A percentile compares a stretch with the other conserved stretches of the same genome.
Conservation (phyloP, 2,113 vertebrate genomes). For the Pluvialis apricaria region DNA sequence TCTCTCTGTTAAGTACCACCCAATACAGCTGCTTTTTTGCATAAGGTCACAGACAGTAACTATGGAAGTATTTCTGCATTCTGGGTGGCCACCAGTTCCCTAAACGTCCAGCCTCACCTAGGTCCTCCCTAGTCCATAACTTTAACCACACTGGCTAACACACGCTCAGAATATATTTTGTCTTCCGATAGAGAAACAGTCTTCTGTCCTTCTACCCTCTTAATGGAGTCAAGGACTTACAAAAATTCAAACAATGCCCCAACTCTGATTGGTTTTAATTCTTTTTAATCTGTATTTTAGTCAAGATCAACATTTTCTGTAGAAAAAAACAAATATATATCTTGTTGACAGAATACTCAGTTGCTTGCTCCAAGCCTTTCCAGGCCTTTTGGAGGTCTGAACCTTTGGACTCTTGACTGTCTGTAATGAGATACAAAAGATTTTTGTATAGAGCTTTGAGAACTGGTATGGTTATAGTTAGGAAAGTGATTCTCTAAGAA, state of each 20-base stretch:
- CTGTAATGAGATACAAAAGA: neutral
- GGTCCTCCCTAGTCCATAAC: neutral
- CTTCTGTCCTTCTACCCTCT: neutral
- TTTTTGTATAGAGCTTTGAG: neutral
- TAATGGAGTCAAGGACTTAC: neutral
- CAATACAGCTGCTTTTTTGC: neutral
- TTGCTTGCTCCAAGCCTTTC: neutral
- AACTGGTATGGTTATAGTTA: neutral
- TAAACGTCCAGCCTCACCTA: neutral
- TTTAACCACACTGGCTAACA: neutral
- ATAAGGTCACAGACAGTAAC: neutral
- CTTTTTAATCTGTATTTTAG: neutral
- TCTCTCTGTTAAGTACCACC: neutral
- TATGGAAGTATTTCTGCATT: neutral
- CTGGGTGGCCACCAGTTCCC: neutral
- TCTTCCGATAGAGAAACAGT: neutral
- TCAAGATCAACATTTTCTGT: neutral
- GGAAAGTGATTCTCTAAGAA: conserved; percentile 4
- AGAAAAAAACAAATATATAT: neutral
- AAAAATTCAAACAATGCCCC: neutral
- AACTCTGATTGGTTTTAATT: neutral
- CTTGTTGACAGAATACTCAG: neutral
- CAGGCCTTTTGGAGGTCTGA: neutral
- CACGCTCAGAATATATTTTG: neutral
- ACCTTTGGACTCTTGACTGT: neutral